Base-by-base conservation (phyloP, 2,888 invertebrate genomes). In the Ophion obscuratus region DNA sequence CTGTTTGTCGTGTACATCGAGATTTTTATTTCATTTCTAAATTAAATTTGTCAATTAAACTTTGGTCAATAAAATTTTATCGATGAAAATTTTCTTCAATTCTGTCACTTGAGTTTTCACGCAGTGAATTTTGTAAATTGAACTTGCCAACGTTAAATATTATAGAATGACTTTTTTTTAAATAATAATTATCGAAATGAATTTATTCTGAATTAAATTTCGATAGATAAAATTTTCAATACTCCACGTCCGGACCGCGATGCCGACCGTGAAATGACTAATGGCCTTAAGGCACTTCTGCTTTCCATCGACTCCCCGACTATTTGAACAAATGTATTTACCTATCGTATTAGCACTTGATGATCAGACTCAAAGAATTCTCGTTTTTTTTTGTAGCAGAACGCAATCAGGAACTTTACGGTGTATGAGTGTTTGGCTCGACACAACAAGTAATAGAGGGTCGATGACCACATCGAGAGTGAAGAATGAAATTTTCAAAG, bases 231-330 rank as follows among this genome's bases (percentile, higher is more conserved):
- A 53, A 53, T 17, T 2, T 53, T 53, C 17, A 14, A 53, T 0
- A 17, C 62, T 57, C 61, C 31, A 57, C 76, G 71, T 66, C 44
- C 66, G 66, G 20, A 14, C 76, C 40, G 9, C 24, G 62, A 66
- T 66, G 64, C 57, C 71, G 10, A 27, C 71, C 47, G 64, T 71
- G 77, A 71, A 82, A 82, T 82, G 76, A 82, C 82, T 82, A 71
- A 77, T 57, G 57, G 20, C 53, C 82, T 68, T 71, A 66, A 75
- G 24, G 71, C 57, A 61, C 76, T 77, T 82, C 53, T 27, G 62
- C 31, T 70, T 76, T 68, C 40, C 36, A 40, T 68, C 24, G 36
- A 66, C 66, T 61, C 67, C 70, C 61, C 5, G 76, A 70, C 64
- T 57, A 62, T 76, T 81, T 76, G 75, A 68, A 24, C 57, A 36